phyloP scores from a whole-genome alignment of 2,113 vertebrate species.

The Corythaixoides concolor region DNA sequence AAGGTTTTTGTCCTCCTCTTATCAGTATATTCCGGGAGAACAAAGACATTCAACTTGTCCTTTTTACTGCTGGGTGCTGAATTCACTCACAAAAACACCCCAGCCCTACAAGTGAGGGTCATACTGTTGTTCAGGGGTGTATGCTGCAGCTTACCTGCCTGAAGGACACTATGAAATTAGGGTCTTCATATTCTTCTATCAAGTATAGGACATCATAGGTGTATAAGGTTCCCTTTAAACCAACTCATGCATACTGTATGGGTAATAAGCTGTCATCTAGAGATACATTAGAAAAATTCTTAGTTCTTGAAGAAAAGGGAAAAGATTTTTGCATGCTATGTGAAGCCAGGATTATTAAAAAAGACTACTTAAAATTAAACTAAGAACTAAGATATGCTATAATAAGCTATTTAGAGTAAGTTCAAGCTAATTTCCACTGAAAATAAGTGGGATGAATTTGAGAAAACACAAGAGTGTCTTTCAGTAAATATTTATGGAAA shows the following conservation, averaged over 20 bases:
- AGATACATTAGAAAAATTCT: not conserved
- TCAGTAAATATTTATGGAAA: conserved; percentile 18
- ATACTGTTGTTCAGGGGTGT: not conserved
- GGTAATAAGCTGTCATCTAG: not conserved
- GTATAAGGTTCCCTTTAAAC: not conserved
- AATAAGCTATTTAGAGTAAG: not conserved
- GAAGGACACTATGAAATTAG: not conserved
- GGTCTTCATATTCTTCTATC: not conserved
- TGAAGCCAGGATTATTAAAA: not conserved
- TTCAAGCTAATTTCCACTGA: not conserved
- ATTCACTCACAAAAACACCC: not conserved
- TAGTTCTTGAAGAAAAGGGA: not conserved
- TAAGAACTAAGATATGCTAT: not conserved
- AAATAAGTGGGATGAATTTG: not conserved
- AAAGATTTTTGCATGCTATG: not conserved
- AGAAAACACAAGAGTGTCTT: not conserved
- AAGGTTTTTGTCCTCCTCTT: not conserved
- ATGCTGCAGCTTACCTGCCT: not conserved
- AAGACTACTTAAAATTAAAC: not conserved
- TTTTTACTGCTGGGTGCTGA: not conserved
- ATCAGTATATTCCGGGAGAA: not conserved
- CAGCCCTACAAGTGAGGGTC: not conserved
- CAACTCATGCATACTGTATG: not conserved
- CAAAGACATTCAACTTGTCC: not conserved
- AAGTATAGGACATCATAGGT: not conserved